phyloP scores from a whole-genome alignment of 1,140 invertebrate species.

The Marisa cornuarietis region DNA sequence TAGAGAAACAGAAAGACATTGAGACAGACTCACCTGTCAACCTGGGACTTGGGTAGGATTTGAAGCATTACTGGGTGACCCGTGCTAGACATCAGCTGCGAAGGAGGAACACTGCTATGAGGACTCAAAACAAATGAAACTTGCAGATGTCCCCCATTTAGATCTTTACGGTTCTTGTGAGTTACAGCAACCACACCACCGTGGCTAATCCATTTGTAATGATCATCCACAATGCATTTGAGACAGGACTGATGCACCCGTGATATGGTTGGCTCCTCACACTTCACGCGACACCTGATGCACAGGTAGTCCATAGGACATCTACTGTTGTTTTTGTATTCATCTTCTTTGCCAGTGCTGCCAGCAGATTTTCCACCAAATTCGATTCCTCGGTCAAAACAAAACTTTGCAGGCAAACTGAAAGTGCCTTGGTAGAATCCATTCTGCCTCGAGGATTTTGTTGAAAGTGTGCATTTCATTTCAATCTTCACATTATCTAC shows the following conservation, averaged over 20 bases:
- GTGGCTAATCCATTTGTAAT: slow-evolving; percentile 14
- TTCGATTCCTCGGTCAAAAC: slow-evolving; percentile 34
- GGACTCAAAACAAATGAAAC: slow-evolving; percentile 10
- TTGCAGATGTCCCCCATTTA: background rate
- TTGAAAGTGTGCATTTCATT: slow-evolving; percentile 15
- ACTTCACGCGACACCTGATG: slow-evolving; percentile 10
- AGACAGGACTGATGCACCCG: background rate
- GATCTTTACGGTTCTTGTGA: slow-evolving; percentile 1
- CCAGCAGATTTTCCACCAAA: slow-evolving; percentile 16
- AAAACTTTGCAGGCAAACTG: slow-evolving; percentile 22
- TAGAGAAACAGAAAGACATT: background rate
- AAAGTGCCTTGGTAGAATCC: slow-evolving; percentile 26
- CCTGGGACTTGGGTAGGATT: slow-evolving; percentile 21
- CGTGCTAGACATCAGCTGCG: background rate
- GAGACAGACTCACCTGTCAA: slow-evolving; percentile 26
- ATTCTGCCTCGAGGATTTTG: background rate
- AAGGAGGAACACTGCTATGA: background rate
- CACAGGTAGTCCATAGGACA: slow-evolving; percentile 36
- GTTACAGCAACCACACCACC: background rate
- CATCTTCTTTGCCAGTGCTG: background rate
- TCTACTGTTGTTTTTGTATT: background rate
- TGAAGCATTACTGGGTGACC: slow-evolving; percentile 10
- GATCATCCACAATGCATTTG: background rate
- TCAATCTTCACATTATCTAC: slow-evolving; percentile 48
- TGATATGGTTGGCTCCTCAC: background rate